A percentile compares a stretch with the other conserved stretches of the same genome.
Conservation (phyloP, 2,888 invertebrate genomes). For the Acheta domesticus region DNA sequence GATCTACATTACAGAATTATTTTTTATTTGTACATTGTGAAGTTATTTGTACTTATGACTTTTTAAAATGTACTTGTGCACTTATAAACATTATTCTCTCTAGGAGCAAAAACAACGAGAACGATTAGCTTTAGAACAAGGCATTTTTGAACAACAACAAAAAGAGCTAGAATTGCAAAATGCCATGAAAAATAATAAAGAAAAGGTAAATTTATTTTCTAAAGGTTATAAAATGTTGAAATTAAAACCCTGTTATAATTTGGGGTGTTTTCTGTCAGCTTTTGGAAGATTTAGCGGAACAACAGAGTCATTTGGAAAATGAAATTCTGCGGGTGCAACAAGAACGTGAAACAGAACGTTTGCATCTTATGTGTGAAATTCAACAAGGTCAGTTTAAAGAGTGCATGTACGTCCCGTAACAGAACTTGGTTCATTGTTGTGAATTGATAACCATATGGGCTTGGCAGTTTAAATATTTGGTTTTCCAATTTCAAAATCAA, state of each 20-base stretch:
- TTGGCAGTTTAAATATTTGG: too few relatives aligned
- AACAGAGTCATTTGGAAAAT: slow-evolving; percentile 63
- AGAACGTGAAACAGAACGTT: slow-evolving; percentile 61
- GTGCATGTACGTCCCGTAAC: background rate
- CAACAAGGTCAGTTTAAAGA: slow-evolving; percentile 50
- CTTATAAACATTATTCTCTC: slow-evolving; percentile 32
- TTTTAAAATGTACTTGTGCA: too few relatives aligned
- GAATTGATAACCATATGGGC: too few relatives aligned
- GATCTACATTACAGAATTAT: too few relatives aligned
- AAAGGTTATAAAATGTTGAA: too few relatives aligned
- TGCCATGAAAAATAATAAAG: slow-evolving; percentile 59
- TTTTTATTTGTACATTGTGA: too few relatives aligned
- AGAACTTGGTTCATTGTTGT: background rate
- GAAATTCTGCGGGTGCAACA: slow-evolving; percentile 67
- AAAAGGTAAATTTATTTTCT: slow-evolving; percentile 52
- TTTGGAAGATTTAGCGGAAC: slow-evolving; percentile 55
- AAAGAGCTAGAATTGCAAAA: slow-evolving; percentile 64
- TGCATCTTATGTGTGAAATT: slow-evolving; percentile 58
- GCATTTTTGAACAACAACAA: slow-evolving; percentile 60
- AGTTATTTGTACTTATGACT: too few relatives aligned
- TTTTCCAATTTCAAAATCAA: too few relatives aligned
- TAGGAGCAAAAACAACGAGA: slow-evolving; percentile 55
- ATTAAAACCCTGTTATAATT: too few relatives aligned
- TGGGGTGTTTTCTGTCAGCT: slow-evolving; percentile 44
- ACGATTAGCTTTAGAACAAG: slow-evolving; percentile 58